Conservation (phyloP, 1,140 invertebrate species). For the Rhagoletis pomonella region DNA sequence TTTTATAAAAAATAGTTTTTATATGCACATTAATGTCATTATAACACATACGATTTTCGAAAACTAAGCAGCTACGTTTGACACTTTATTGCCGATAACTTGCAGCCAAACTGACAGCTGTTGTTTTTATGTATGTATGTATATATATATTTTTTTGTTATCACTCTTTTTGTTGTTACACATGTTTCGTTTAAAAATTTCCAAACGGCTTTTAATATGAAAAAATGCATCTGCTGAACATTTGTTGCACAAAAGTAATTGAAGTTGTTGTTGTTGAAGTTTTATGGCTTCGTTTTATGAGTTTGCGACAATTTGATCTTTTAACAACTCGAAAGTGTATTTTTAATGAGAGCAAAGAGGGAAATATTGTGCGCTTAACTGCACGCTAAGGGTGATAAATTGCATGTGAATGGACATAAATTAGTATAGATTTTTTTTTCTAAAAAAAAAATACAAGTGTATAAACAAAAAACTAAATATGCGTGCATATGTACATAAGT, state of each 20-base stretch:
- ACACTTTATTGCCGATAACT: no score
- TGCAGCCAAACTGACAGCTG: no score
- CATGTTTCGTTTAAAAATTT: not conserved
- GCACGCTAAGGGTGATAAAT: not conserved
- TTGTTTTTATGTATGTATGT: no score
- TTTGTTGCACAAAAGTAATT: not conserved
- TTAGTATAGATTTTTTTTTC: no score
- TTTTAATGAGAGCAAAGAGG: constrained; percentile 17
- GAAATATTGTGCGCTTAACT: not conserved
- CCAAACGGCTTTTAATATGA: not conserved
- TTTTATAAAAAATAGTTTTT: no score
- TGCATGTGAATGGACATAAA: no score
- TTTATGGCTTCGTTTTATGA: constrained; percentile 19
- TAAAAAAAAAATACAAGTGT: no score
- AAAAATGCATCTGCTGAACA: constrained; percentile 15
- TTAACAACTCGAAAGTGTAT: constrained; percentile 16
- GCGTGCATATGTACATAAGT: no score
- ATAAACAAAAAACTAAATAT: no score
- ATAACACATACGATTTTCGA: no score
- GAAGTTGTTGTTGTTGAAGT: constrained; percentile 1
- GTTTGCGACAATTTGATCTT: constrained; percentile 15
- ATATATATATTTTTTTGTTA: not conserved
- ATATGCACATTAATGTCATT: no score
- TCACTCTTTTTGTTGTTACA: not conserved
- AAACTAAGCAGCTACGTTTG: no score